Conservation (phyloP, 1,140 invertebrate species). For the Cephus cinctus region DNA sequence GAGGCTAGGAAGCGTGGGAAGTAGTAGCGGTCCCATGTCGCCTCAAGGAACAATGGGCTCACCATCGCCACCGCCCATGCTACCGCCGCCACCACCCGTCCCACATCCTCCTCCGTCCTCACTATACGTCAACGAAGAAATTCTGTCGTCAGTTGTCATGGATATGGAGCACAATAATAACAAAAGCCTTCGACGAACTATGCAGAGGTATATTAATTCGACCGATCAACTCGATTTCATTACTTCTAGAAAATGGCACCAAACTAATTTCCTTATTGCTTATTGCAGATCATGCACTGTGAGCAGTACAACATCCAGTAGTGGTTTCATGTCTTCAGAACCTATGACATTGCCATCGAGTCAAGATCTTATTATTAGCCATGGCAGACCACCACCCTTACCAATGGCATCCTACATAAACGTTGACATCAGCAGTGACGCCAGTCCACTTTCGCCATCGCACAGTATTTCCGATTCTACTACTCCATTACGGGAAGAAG, state of each 20-base stretch:
- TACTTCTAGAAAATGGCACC: no score
- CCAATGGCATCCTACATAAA: constrained; percentile 48
- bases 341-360: constrained; percentile 16
- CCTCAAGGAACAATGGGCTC: constrained; percentile 56
- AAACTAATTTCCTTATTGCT: no score
- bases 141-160: constrained; percentile 34
- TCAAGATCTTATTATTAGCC: constrained; percentile 17
- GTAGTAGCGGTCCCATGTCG: constrained; percentile 59
- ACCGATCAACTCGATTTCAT: no score
- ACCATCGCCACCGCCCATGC: constrained; percentile 47
- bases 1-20: constrained; percentile 49
- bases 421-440: constrained; percentile 40
- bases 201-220: constrained; percentile 38
- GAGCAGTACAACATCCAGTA: constrained; percentile 39
- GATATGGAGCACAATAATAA: constrained; percentile 53
- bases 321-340: constrained; percentile 32
- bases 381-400: constrained; percentile 16
- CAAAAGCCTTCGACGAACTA: constrained; percentile 42
- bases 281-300: constrained; percentile 38
- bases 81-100: constrained; percentile 40
- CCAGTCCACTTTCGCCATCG: constrained; percentile 40
- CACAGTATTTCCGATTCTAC: constrained; percentile 31
- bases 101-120: constrained; percentile 45
- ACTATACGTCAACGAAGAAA: constrained; percentile 49
- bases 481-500: constrained; percentile 30